Base-by-base conservation (phyloP, 30 jellyfish, hydroid and myxozoan genomes). In the Turritopsis dohrnii region DNA sequence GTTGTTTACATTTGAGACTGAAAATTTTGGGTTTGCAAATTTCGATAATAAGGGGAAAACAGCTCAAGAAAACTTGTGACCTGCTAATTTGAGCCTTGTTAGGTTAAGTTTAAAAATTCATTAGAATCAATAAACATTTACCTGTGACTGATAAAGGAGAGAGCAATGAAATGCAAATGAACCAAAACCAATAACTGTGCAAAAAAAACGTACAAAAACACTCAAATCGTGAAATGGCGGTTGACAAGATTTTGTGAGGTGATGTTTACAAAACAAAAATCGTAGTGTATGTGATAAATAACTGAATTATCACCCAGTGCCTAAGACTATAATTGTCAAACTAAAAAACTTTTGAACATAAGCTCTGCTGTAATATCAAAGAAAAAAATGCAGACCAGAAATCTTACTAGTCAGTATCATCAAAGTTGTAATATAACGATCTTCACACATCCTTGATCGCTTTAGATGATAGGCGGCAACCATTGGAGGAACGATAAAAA, bases 101-200 rank as follows among this genome's bases (percentile, higher is more conserved):
- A n/a, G n/a, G n/a, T 41, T 41, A 3, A 41, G 60, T 41, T 41
- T 41, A 41, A 41, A 41, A 41, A 41, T 41, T 41, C 60, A 3
- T 41, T 41, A 41, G 60, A 41, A 41, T 41, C 60, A 41, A 41
- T 41, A 41, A 41, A 73, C 16, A 30, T 54, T 74, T 77, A 92
- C 98, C 98, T 92, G 98, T 88, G 94, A 88, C 30, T 92, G 90
- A 72, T 92, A 92, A 28, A 88, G 83, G 71, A 92, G 84, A 1
- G 98, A 87, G 71, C 93, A 92, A 66, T 92, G 98, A 66, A 92
- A 92, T 20, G 90, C 96, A 82, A 92, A 87, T 28, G 98, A 92
- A 1, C 98, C 98, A 66, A 92, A 28, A 5, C 98, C 98, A 29
- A 92, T 93, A 66, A 85, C 97, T 91, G 73, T 16, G 84, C 80